Evolutionary conservation across 2,113 vertebrate species (phyloP).

Genomic region (Dendropsophus ebraccatus): DNA sequence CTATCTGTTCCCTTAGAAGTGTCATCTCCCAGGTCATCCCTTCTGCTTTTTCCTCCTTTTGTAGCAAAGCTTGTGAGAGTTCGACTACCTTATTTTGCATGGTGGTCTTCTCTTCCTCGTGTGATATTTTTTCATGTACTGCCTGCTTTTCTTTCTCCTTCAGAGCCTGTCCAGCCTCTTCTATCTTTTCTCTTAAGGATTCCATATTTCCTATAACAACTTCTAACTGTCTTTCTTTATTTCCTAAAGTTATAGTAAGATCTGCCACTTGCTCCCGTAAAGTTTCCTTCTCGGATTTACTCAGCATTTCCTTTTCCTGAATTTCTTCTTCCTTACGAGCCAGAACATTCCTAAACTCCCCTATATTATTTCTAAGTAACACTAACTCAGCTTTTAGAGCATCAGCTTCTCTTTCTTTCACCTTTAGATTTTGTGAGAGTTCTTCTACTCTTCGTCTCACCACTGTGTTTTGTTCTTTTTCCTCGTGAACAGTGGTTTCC

Average conservation of each 20-base stretch:
- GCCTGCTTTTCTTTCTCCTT: constrained; percentile 54
- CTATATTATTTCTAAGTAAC: not conserved
- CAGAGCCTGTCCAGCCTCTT: constrained; percentile 50
- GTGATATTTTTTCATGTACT: not conserved
- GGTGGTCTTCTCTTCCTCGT: not conserved
- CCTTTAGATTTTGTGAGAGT: constrained; percentile 8
- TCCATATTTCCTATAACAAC: constrained; percentile 58
- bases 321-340: constrained; percentile 21
- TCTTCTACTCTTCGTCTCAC: not conserved
- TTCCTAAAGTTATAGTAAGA: constrained; percentile 6
- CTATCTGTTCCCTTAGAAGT: not conserved
- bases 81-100: constrained; percentile 13
- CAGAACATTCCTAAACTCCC: constrained; percentile 6
- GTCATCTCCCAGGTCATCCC: not conserved
- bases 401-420: not conserved
- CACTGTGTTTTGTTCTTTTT: not conserved
- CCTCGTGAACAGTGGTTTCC: not conserved
- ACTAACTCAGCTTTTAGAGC: not conserved
- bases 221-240: constrained; percentile 55
- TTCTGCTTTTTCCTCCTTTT: not conserved
- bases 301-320: not conserved
- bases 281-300: not conserved
- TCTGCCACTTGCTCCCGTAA: not conserved
- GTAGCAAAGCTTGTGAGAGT: not conserved
- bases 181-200: constrained; percentile 58